phyloP scores from a whole-genome alignment of 2,888 invertebrate genomes.

The Tanypteryx hageni region DNA sequence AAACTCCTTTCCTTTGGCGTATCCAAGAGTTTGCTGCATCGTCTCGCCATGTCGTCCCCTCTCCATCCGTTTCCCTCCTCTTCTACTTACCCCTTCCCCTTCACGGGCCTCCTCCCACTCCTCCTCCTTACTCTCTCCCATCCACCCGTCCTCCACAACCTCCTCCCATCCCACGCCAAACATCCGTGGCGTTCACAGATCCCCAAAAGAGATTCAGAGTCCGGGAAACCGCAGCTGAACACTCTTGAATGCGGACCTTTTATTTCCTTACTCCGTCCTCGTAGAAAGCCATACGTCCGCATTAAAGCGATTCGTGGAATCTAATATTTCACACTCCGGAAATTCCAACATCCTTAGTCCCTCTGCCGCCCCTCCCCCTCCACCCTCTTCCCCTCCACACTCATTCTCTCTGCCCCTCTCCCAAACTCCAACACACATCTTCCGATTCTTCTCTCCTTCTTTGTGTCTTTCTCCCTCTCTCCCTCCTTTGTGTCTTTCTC shows the following conservation, averaged over 20 bases:
- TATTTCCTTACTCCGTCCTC: conserved; percentile 1
- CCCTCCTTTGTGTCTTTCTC: too few relatives aligned
- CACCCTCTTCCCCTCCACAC: background rate
- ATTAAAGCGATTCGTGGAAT: conserved; percentile 48
- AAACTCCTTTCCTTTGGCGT: conserved; percentile 49
- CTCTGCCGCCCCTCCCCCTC: background rate
- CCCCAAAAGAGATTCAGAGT: conserved; percentile 43
- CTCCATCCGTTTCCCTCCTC: background rate
- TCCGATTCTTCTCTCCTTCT: background rate
- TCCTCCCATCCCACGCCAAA: background rate
- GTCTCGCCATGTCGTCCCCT: background rate
- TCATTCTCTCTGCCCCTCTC: background rate
- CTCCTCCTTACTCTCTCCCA: background rate
- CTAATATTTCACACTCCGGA: conserved; percentile 57
- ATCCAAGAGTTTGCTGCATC: conserved; percentile 52
- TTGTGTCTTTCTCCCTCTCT: background rate
- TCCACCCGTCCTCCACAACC: background rate
- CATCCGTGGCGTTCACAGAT: conserved; percentile 27
- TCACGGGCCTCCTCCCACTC: background rate
- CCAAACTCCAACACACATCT: background rate
- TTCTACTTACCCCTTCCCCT: background rate
- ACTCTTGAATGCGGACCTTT: conserved; percentile 48
- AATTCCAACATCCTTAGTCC: conserved; percentile 45
- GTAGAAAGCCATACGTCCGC: conserved; percentile 33
- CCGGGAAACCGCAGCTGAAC: conserved; percentile 54